Evolutionary conservation across 2,797 vertebrate genomes (phyloP).

Genomic region (Triplophysa yarkandensis): DNA sequence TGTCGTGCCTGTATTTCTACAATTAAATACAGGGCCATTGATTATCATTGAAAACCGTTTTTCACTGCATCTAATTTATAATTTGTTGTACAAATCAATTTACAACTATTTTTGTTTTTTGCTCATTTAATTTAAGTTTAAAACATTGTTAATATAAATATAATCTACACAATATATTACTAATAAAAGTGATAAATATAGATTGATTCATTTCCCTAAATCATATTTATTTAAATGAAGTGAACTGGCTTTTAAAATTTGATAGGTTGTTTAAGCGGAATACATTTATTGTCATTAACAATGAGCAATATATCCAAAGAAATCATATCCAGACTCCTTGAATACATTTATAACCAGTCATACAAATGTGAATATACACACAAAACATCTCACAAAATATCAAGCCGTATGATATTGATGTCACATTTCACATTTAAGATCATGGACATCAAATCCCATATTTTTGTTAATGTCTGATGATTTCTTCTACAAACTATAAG

Average conservation of each 20-base stretch:
- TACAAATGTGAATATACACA: background rate
- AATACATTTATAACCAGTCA: background rate
- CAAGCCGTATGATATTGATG: background rate
- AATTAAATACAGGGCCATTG: too few relatives aligned
- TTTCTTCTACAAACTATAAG: too few relatives aligned
- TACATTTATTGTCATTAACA: constrained; percentile 7
- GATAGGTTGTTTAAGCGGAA: background rate
- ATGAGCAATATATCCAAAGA: background rate
- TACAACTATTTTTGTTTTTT: too few relatives aligned
- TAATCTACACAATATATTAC: too few relatives aligned
- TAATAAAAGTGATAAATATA: too few relatives aligned
- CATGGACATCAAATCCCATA: background rate
- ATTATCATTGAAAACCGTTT: background rate
- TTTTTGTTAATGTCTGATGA: background rate
- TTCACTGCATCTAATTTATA: too few relatives aligned
- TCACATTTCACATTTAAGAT: background rate
- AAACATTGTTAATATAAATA: too few relatives aligned
- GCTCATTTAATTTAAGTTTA: too few relatives aligned
- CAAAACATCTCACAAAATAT: background rate
- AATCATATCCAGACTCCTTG: background rate
- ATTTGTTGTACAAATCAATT: too few relatives aligned
- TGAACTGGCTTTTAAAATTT: background rate
- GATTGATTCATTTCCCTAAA: too few relatives aligned
- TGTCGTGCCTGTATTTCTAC: too few relatives aligned
- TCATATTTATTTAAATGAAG: background rate